These are phyloP conservation scores for Griposia aprilina DNA, from an alignment of 2,888 invertebrate genomes.

Conservation along the genomic window DNA sequence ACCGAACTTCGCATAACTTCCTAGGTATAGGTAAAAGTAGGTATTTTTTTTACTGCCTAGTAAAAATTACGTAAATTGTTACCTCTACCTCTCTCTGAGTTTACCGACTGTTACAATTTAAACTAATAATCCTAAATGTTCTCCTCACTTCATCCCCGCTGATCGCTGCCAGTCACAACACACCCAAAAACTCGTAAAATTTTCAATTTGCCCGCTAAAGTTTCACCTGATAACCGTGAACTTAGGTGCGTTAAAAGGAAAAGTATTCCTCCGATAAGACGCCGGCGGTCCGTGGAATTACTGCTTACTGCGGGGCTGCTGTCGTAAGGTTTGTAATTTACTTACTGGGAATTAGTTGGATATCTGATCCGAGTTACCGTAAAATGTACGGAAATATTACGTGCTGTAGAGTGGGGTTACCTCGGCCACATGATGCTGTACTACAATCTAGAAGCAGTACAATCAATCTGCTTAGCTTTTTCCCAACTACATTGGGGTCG, in stretches of 20 bases:
- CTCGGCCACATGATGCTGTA: background rate
- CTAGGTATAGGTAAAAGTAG: background rate
- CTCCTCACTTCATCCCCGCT: slow-evolving; percentile 8
- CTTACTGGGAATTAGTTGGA: slow-evolving; percentile 68
- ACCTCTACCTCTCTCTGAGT: background rate
- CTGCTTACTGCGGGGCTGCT: slow-evolving; percentile 73
- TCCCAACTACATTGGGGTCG: no score
- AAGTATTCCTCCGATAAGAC: slow-evolving; percentile 82
- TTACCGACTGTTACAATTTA: background rate
- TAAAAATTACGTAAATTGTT: background rate
- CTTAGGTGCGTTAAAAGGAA: slow-evolving; percentile 82
- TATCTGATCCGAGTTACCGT: slow-evolving; percentile 54
- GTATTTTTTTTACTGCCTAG: background rate
- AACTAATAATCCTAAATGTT: background rate
- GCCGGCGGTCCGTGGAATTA: slow-evolving; percentile 77
- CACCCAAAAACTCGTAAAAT: slow-evolving; percentile 82
- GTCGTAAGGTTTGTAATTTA: slow-evolving; percentile 75
- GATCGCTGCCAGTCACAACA: slow-evolving; percentile 53
- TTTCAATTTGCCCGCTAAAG: slow-evolving; percentile 88
- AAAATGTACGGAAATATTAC: slow-evolving; percentile 44
- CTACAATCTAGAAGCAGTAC: background rate
- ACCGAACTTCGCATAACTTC: background rate
- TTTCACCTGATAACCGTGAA: slow-evolving; percentile 89
- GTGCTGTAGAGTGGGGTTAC: background rate
- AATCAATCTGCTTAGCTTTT: no score